A percentile compares a stretch with the other conserved stretches of the same genome.
phyloP scores from a whole-genome alignment of 2,113 vertebrate species.

The Glaucomys volans region DNA sequence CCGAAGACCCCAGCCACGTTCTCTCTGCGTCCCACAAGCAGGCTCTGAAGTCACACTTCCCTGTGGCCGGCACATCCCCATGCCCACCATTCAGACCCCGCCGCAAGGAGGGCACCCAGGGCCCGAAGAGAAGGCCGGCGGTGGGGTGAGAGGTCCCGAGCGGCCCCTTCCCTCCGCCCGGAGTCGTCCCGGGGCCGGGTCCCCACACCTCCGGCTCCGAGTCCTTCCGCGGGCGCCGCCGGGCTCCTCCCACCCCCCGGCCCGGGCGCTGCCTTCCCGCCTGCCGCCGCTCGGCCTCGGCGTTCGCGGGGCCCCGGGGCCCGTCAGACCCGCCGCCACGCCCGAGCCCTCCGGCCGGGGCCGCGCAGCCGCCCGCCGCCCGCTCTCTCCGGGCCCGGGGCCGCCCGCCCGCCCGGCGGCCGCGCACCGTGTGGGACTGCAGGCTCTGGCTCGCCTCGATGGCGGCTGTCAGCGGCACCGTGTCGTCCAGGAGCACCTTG shows the following conservation, averaged over 20 bases:
- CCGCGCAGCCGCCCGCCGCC: neutral
- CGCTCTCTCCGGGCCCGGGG: constrained; percentile 24
- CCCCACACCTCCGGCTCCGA: neutral
- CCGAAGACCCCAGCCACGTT: neutral
- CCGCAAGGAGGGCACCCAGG: neutral
- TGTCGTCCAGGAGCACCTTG: constrained; percentile 94
- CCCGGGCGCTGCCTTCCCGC: neutral
- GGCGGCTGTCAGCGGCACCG: constrained; percentile 92
- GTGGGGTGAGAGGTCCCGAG: neutral
- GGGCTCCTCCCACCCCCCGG: neutral
- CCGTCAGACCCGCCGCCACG: neutral
- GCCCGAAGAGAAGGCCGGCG: neutral
- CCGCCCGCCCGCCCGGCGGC: neutral
- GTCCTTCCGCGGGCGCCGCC: neutral
- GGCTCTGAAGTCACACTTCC: neutral
- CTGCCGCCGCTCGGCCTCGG: neutral
- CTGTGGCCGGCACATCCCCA: neutral
- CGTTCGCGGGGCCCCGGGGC: neutral
- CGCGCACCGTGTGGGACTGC: constrained; percentile 95
- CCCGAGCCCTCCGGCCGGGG: neutral
- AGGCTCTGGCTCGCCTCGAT: constrained; percentile 96
- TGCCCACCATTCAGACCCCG: neutral
- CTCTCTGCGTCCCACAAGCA: neutral
- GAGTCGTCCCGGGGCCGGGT: neutral
- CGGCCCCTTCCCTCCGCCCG: neutral